Evolutionary conservation across 1,140 invertebrate species (phyloP).

Genomic region (Bombus huntii): DNA sequence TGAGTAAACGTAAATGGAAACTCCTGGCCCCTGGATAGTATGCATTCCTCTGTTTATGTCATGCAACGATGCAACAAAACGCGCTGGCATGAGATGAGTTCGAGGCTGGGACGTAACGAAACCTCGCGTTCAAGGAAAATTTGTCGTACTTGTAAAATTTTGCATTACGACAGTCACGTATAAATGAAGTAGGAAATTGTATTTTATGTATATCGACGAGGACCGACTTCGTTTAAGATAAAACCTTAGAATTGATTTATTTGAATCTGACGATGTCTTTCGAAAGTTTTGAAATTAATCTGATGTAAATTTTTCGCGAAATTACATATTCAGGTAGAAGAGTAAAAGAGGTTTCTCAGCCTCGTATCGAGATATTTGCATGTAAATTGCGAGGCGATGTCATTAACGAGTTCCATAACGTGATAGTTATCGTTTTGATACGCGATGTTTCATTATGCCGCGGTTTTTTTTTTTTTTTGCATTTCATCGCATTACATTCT

Average conservation of each 20-base stretch:
- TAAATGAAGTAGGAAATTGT: no score
- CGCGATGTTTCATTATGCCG: conserved; percentile 20
- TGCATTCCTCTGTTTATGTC: conserved; percentile 2
- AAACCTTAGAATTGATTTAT: not conserved
- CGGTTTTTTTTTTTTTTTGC: not conserved
- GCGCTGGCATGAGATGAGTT: not conserved
- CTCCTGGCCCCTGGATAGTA: not conserved
- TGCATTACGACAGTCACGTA: not conserved
- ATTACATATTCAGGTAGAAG: conserved; percentile 14
- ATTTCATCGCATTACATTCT: conserved; percentile 4
- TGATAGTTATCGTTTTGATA: conserved; percentile 30
- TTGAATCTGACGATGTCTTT: not conserved
- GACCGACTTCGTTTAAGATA: not conserved
- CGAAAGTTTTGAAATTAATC: not conserved
- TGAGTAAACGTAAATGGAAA: not conserved
- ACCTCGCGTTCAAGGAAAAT: no score
- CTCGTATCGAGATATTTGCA: conserved; percentile 44
- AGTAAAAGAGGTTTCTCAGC: conserved; percentile 9
- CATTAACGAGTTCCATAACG: conserved; percentile 36
- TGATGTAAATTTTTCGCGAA: conserved; percentile 8
- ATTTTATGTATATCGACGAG: no score
- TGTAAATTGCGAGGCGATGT: conserved; percentile 37
- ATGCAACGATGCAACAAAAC: not conserved
- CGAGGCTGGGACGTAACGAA: not conserved
- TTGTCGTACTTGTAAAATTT: not conserved